Evolutionary conservation across 2,113 vertebrate genomes (phyloP), one percentile per base, ranked within the genome.

Genomic region (Gyps fulvus): DNA sequence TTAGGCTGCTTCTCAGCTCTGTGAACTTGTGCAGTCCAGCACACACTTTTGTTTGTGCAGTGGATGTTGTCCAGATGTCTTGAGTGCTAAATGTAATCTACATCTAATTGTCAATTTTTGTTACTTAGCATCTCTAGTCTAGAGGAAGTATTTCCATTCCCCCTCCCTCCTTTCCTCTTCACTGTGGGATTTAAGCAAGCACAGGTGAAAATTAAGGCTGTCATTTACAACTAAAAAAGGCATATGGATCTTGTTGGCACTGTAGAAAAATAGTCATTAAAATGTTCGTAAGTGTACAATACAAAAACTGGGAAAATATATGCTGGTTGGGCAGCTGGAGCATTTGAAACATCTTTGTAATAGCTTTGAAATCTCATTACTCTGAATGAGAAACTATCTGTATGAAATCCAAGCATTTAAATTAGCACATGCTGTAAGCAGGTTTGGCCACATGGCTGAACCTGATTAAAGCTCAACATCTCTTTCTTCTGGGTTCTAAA

Each of bases 291-390:
- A 95, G 80, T 71, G 65, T 85, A 91, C 83, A 87, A 73, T 63
- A 71, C 47, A 95, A 93, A 89, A 95, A 16, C 45, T 70, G 76
- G 78, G 76, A 96, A 96, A 95, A 80, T 83, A 61, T 66, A 63
- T 89, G 58, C 58, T 81, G 80, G 36, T 93, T 95, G 88, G 93
- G 80, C 92, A 97, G 90, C 78, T 95, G 95, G 79, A 93, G 40
- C 69, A 89, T 97, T 97, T 96, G 86, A 69, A 91, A 67, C 13
- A 81, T 97, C 90, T 96, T 97, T 90, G 63, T 65, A 95, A 92
- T 61, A 95, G 57, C 77, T 97, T 90, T 72, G 95, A 96, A 96
- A 96, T 95, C 82, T 96, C 80, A 80, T 95, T 97, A 96, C 38
- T 96, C 82, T 90, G 71, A 88, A 92, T 83, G 79, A 96, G 73